Base-by-base conservation (phyloP, 1,140 invertebrate species). In the Lasioglossum albipes region DNA sequence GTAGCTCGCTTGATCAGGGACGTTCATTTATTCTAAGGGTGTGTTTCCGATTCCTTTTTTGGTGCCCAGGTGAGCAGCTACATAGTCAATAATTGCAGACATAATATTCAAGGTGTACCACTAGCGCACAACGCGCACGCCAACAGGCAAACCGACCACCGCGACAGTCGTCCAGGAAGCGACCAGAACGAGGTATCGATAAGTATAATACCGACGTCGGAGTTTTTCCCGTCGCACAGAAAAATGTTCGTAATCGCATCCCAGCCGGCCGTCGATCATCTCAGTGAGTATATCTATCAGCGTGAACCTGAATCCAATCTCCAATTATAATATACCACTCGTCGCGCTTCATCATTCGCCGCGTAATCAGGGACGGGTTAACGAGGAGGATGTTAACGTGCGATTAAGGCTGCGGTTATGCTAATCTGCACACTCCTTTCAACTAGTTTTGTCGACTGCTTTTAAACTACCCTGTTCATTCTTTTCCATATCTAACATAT, bases 161-260 rank as follows among this genome's bases (percentile, higher is more conserved):
- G 61, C 68, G 62, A 49, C 13, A 67, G 62, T 42, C 75, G 42
- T 7, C 61, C 66, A 20, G 68, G 75, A 62, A 54, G 62, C n/a
- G 84, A 88, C 77, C 72, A 71, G 59, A 90, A 92, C 78, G 89
- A 92, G 71, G 91, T 91, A 83, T 90, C 91, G 52, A 90, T 92
- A 84, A 91, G 89, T 75, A 86, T 92, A 74, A 91, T 92, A 68
- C 86, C 91, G 9, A 88, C 90, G 7, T 88, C 91, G 42, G 89
- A 82, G 65, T 78, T 86, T 18, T 74, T 91, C 22, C 87, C 88
- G 42, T 77, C 86, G 10, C 90, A 92, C 62, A 89, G 84, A 75
- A 92, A 92, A 86, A 90, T 91, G 79, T 69, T 91, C 57, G 79
- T 92, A 7, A 84, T 88, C 66, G 82, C 89, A 22, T 90, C 90